These are phyloP conservation scores for Campylorhamphus procurvoides DNA, from an alignment of 2,113 vertebrate genomes.

Conservation along the genomic window DNA sequence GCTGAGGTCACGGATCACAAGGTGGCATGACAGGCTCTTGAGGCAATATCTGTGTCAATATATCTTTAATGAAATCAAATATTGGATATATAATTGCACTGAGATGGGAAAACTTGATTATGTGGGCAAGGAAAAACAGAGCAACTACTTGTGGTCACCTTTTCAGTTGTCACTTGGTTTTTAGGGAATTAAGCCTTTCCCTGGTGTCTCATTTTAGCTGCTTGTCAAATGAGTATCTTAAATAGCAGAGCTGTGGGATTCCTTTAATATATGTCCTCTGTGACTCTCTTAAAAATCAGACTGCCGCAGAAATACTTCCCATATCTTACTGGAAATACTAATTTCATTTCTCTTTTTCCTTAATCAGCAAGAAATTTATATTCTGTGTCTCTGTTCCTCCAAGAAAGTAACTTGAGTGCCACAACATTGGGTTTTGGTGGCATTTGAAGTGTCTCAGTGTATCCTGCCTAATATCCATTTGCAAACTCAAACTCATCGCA, in stretches of 20 bases:
- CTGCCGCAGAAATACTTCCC: neutral
- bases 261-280: neutral
- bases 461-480: neutral
- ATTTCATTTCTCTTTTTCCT: neutral
- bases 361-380: neutral
- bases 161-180: neutral
- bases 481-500: neutral
- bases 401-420: neutral
- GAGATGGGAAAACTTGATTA: neutral
- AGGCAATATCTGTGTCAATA: neutral
- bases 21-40: neutral
- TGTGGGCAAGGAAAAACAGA: neutral
- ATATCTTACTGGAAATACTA: neutral
- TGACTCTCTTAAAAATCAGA: neutral
- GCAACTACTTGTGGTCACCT: neutral
- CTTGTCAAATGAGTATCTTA: neutral
- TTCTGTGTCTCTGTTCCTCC: neutral
- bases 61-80: neutral
- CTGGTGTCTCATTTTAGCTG: rapidly evolving
- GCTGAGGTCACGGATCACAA: neutral
- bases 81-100: neutral
- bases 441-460: neutral
- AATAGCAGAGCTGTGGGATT: neutral
- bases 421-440: neutral
- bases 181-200: neutral